phyloP scores from a whole-genome alignment of 1,140 invertebrate species.

The Vollenhovia emeryi region DNA sequence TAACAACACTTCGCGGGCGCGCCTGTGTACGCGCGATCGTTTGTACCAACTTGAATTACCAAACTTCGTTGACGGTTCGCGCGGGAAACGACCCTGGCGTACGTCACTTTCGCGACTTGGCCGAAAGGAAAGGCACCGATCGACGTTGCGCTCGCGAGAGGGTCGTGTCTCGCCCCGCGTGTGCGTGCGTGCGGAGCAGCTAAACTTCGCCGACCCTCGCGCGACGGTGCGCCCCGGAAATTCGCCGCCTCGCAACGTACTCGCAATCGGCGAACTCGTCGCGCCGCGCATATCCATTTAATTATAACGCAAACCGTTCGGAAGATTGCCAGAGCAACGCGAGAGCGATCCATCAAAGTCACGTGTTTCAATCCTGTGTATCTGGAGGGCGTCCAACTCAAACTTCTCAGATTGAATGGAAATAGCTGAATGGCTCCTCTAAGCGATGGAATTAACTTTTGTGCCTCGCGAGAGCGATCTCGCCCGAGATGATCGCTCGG shows the following conservation, averaged over 20 bases:
- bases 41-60: constrained; percentile 26
- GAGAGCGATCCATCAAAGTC: constrained; percentile 42
- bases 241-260: neutral
- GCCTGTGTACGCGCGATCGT: neutral
- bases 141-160: neutral
- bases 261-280: neutral
- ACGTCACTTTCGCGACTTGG: neutral
- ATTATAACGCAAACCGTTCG: constrained; percentile 28
- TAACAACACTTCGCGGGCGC: constrained; percentile 6
- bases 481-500: neutral
- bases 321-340: constrained; percentile 28
- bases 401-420: constrained; percentile 54
- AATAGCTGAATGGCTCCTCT: constrained; percentile 47
- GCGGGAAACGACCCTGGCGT: neutral
- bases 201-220: neutral
- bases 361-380: constrained; percentile 10
- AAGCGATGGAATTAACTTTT: constrained; percentile 25
- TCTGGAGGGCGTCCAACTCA: constrained; percentile 33
- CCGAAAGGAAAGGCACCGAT: neutral
- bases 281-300: constrained; percentile 12
- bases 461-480: neutral
- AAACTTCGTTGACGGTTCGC: neutral
- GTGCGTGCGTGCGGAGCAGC: no score
- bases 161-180: neutral
- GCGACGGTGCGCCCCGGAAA: neutral